A percentile compares a stretch with the other conserved stretches of the same genome.
phyloP scores from a whole-genome alignment of 2,888 invertebrate genomes.

The Oscheius sp. region DNA sequence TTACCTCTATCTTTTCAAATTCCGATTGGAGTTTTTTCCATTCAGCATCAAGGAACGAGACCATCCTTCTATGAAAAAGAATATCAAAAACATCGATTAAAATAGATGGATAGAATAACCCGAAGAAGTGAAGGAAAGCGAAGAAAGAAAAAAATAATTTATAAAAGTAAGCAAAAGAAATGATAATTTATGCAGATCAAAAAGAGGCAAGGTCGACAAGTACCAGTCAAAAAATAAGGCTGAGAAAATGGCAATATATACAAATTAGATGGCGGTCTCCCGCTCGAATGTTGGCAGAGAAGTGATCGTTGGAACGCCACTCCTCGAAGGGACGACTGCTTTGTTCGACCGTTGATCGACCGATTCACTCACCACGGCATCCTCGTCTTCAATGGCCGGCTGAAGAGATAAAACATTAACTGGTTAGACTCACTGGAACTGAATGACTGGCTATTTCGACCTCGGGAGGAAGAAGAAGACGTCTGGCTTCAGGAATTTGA shows the following conservation, averaged over 20 bases:
- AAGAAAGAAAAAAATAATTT: too few species aligned
- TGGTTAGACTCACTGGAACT: slow-evolving; percentile 73
- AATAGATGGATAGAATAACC: not conserved
- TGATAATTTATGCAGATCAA: not conserved
- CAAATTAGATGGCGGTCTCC: slow-evolving; percentile 67
- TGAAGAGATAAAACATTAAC: not conserved
- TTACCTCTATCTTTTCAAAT: slow-evolving; percentile 5
- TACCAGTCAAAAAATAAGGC: not conserved
- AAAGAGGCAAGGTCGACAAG: not conserved
- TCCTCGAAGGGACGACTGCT: slow-evolving; percentile 12
- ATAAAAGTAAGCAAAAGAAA: not conserved
- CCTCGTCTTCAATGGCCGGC: slow-evolving; percentile 16
- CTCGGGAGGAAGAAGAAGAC: slow-evolving; percentile 52
- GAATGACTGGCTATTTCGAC: slow-evolving; percentile 38
- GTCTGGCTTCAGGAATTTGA: slow-evolving; percentile 69
- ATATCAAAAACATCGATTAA: not conserved
- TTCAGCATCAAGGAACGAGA: slow-evolving; percentile 1
- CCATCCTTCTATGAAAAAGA: slow-evolving; percentile 3
- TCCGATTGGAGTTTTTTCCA: not conserved
- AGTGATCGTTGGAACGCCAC: slow-evolving; percentile 49
- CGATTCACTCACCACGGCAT: not conserved
- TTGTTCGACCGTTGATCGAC: slow-evolving; percentile 13
- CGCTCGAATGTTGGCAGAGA: slow-evolving; percentile 58
- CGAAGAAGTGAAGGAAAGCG: not conserved
- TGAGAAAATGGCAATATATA: not conserved